Evolutionary conservation across 2,888 invertebrate genomes (phyloP), one percentile per base, ranked within the genome.

Genomic region (Leptothorax acervorum): DNA sequence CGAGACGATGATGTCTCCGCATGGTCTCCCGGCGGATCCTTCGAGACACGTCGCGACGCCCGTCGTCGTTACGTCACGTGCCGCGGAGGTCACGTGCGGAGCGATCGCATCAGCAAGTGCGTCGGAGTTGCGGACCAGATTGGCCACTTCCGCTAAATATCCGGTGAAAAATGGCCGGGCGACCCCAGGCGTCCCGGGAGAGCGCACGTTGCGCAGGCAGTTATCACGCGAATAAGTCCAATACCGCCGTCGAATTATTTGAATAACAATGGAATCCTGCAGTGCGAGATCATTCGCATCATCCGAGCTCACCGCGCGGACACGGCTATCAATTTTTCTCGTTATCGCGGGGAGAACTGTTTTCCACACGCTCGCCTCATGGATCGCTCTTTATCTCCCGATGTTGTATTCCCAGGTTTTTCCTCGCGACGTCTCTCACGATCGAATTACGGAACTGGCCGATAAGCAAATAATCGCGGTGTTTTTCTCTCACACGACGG

Each of bases 61-160:
- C 53, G 65, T 55, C 28, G 42, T 70, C 55, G 60, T 48, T 39
- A 35, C n/a, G 66, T 48, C 85, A 71, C 68, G 65, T 66, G 65
- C 28, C 45, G 68, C 53, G n/a, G 48, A 62, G 63, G 68, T 78
- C 71, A 35, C 78, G 23, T 82, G 82, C 68, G 60, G 62, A 48
- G 70, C 65, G 60, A 75, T 73, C 79, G 76, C 84, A 81, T 83
- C 53, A 62, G 75, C 11, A 78, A 48, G 51, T 70, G 71, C 66
- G 48, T 42, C 60, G 35, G 35, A 23, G 39, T 51, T 31, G 66
- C 68, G 15, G 18, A 55, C 4, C 65, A 84, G 63, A 85, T 83
- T 81, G 68, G 42, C 55, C 48, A 74, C 71, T 86, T 87, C 78
- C 78, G 83, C 60, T 35, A 28, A 86, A 62, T 42, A 63, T 82